These are phyloP conservation scores for Rhogogaster chlorosoma DNA, from an alignment of 2,888 invertebrate species.

Conservation along the genomic window DNA sequence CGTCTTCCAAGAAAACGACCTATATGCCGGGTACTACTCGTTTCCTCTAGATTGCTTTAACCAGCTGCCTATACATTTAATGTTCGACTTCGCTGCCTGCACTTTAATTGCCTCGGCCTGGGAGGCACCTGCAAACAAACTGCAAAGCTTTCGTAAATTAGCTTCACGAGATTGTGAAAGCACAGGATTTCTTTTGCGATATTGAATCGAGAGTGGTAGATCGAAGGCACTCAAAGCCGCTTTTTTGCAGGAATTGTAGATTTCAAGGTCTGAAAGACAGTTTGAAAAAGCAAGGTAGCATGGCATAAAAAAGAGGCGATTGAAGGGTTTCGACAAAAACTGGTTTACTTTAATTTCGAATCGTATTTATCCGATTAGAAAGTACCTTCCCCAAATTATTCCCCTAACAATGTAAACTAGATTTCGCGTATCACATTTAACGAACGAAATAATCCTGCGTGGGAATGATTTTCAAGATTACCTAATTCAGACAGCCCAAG, in stretches of 20 bases:
- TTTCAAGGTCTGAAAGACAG: no score
- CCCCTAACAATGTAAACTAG: neutral
- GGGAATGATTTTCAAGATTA: no score
- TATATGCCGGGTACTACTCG: neutral
- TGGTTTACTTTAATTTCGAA: neutral
- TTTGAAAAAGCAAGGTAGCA: no score
- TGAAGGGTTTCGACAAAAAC: neutral
- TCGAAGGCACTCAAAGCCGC: no score
- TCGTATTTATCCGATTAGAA: neutral
- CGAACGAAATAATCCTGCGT: neutral
- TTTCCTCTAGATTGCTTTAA: neutral
- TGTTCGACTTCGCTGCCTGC: neutral
- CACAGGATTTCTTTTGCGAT: neutral
- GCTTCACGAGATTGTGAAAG: neutral
- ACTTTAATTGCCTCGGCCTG: neutral
- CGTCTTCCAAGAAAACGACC: neutral
- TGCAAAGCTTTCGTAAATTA: neutral
- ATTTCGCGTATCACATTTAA: neutral
- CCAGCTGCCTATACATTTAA: neutral
- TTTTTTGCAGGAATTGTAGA: no score
- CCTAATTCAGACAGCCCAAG: neutral
- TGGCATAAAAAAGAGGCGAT: neutral
- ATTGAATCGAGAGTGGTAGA: neutral
- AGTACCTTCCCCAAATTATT: neutral
- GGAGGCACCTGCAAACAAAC: neutral